Percentiles rank a stretch among this genome's conserved stretches.
Conservation (phyloP, 2,888 invertebrate species). For the Agrotis segetum region DNA sequence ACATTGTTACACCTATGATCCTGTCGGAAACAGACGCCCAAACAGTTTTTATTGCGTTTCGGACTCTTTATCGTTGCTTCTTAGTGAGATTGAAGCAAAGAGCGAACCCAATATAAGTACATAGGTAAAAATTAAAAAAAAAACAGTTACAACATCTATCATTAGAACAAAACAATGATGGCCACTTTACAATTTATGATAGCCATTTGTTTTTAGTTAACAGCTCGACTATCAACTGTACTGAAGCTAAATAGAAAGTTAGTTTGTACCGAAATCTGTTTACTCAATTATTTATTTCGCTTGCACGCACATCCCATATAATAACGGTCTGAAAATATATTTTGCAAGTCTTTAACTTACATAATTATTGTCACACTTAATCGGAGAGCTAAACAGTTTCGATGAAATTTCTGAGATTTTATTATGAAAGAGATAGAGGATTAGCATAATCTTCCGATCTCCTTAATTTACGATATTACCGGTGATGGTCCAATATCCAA, state of each 20-base stretch:
- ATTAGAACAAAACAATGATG: constrained; percentile 33
- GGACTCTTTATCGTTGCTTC: no score
- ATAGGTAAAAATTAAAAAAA: background rate
- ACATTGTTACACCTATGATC: no score
- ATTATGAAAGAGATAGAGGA: no score
- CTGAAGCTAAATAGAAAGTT: constrained; percentile 19
- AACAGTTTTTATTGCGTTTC: no score
- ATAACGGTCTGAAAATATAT: background rate
- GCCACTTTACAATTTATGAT: background rate
- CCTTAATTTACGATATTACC: no score
- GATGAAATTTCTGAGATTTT: no score
- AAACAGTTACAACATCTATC: background rate
- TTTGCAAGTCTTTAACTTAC: background rate
- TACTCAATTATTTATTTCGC: constrained; percentile 6
- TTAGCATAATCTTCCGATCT: no score
- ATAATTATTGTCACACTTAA: background rate
- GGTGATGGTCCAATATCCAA: no score
- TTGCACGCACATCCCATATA: background rate
- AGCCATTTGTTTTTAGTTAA: constrained; percentile 12
- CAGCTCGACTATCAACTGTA: constrained; percentile 19
- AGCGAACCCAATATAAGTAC: no score
- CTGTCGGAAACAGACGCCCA: no score
- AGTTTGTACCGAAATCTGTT: constrained; percentile 1
- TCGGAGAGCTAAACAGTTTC: background rate
- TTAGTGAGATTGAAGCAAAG: no score